Base-by-base conservation (phyloP, 2,888 invertebrate genomes). In the Drepanosiphum platanoidis region DNA sequence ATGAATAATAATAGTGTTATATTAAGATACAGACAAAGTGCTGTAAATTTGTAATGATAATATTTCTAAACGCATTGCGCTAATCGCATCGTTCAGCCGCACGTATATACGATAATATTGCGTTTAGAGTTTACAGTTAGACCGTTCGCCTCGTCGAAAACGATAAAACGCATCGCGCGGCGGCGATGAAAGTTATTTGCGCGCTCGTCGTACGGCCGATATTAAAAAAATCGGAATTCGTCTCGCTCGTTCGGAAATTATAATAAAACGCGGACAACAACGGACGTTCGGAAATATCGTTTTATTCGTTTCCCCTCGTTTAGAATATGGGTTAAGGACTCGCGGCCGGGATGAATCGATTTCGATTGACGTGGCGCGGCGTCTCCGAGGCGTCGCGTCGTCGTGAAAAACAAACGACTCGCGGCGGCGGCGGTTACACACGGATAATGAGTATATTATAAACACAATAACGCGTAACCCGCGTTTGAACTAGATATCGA, bases 251-350 rank as follows among this genome's bases (percentile, higher is more conserved):
- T 22, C 61, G 9, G n/a, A 61, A 61, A 22, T 11, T 9, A 61
- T 27, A 58, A 5, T n/a, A 27, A 0, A 61, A 11, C 27, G 42
- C 42, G 61, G n/a, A 61, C 27, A 3, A 61, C 42, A 61, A 61
- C 61, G 27, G 9, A 61, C 61, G 61, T 27, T 42, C n/a, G 52
- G 4, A 52, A 22, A 52, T n/a, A n/a, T 22, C 22, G 52, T 52
- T 52, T 52, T 52, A n/a, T 42, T 11, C 42, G 9, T 61, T 9
- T 2, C 27, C 61, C 5, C 7, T 9, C n/a, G 27, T 27, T 61
- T 61, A 61, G n/a, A n/a, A n/a, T n/a, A 61, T 61, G 61, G 61
- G 61, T 61, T 61, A 61, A 61, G 61, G 61, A 61, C 27, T 61
- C n/a, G n/a, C n/a, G n/a, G n/a, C n/a, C n/a, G n/a, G n/a, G n/a